Base-by-base conservation (phyloP, 2,888 invertebrate genomes). In the Harmothoe impar region DNA sequence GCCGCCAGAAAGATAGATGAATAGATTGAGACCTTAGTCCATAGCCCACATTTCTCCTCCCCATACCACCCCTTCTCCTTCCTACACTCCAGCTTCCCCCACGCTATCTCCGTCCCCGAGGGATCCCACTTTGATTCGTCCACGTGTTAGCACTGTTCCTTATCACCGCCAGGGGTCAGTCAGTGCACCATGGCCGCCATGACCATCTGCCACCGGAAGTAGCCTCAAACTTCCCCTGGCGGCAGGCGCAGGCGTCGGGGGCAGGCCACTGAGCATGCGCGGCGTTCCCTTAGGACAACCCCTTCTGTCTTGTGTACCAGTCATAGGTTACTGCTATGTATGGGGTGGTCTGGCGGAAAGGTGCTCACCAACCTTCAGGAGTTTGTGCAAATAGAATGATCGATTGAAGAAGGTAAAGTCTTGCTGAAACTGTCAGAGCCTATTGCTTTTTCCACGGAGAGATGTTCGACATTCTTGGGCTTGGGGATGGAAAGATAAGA, bases 191-290 rank as follows among this genome's bases (percentile, higher is more conserved):
- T 62, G n/a, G 62, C 62, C 62, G 20, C 62, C n/a, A 20, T n/a
- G 62, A 62, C 62, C 62, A 62, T 62, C 62, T 62, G 62, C n/a
- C 62, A 15, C 62, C 62, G 62, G 62, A 62, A 62, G 62, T 62
- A n/a, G 23, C 62, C 62, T n/a, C 23, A 5, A 62, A 62, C 62
- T n/a, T 15, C 62, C 62, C 15, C n/a, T 62, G 62, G 62, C 20
- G n/a, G n/a, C 20, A n/a, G 20, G 62, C 20, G 15, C 62, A 20
- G 23, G 62, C 20, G 62, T 15, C 15, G 23, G 20, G 62, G 62
- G 62, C 23, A 62, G 20, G n/a, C 20, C 62, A n/a, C 62, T 20
- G 62, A 62, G 43, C 62, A 62, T 62, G 23, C 62, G 62, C 62
- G 62, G n/a, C 62, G n/a, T n/a, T 15, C 62, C 43, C 43, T 7